Percentiles rank a stretch among this genome's conserved stretches.
Evolutionary conservation across 2,888 invertebrate species (phyloP).

Genomic region (Blomia tropicalis): DNA sequence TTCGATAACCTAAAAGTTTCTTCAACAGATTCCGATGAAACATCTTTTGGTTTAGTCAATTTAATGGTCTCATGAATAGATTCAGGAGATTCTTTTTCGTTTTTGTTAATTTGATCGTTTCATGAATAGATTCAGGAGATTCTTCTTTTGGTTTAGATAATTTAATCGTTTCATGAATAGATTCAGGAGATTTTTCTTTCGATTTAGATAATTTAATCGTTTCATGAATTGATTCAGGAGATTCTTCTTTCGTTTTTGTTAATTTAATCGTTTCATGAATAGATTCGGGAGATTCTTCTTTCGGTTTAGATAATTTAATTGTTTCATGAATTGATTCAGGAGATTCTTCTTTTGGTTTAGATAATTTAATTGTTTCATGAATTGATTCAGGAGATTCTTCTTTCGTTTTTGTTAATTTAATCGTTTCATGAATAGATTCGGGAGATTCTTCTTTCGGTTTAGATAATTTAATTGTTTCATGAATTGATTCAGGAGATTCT

Average conservation of each 20-base stretch:
- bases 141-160: no score
- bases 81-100: conserved; percentile 26
- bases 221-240: conserved; percentile 4
- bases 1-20: not conserved
- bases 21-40: conserved; percentile 15
- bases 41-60: conserved; percentile 13
- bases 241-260: conserved; percentile 16
- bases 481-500: not conserved
- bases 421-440: not conserved
- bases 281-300: not conserved
- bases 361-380: not conserved
- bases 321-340: not conserved
- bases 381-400: not conserved
- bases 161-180: conserved; percentile 23
- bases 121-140: not conserved
- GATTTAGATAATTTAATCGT: not conserved
- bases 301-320: not conserved
- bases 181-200: conserved; percentile 22
- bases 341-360: conserved; percentile 1
- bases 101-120: not conserved
- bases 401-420: not conserved
- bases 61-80: conserved; percentile 25
- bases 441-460: not conserved
- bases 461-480: not conserved
- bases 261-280: not conserved